phyloP scores from a whole-genome alignment of 2,888 invertebrate genomes.

The Sesia bembeciformis region DNA sequence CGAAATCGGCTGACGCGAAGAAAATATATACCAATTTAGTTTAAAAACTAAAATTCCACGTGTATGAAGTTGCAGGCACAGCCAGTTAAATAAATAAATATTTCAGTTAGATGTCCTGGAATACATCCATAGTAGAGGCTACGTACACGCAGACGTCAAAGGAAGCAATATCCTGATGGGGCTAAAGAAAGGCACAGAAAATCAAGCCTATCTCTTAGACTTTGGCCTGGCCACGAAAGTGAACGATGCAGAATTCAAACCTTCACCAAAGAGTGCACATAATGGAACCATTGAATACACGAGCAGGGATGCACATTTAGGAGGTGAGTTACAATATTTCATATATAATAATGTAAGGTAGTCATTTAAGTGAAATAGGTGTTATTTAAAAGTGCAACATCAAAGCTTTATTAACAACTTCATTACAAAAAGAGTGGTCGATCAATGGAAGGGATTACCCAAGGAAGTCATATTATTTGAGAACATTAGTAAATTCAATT shows the following conservation, averaged over 20 bases:
- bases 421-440: too few species aligned
- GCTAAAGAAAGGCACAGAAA: slow-evolving; percentile 74
- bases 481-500: too few species aligned
- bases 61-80: too few species aligned
- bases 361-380: too few species aligned
- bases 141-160: slow-evolving; percentile 97
- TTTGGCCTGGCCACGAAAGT: slow-evolving; percentile 91
- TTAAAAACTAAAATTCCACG: too few species aligned
- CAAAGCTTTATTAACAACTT: too few species aligned
- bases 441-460: too few species aligned
- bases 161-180: slow-evolving; percentile 94
- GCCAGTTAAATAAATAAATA: not conserved
- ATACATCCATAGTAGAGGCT: slow-evolving; percentile 92
- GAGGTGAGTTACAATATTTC: slow-evolving; percentile 67
- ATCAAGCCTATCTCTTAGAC: slow-evolving; percentile 91
- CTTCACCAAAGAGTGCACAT: slow-evolving; percentile 93
- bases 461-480: too few species aligned
- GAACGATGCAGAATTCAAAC: slow-evolving; percentile 85
- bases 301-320: slow-evolving; percentile 95
- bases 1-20: too few species aligned
- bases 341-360: too few species aligned
- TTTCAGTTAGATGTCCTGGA: slow-evolving; percentile 89
- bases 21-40: too few species aligned
- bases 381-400: too few species aligned
- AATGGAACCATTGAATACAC: slow-evolving; percentile 98